These are phyloP conservation scores for Meloidogyne exigua DNA, from an alignment of 1,140 invertebrate genomes.

Conservation along the genomic window DNA sequence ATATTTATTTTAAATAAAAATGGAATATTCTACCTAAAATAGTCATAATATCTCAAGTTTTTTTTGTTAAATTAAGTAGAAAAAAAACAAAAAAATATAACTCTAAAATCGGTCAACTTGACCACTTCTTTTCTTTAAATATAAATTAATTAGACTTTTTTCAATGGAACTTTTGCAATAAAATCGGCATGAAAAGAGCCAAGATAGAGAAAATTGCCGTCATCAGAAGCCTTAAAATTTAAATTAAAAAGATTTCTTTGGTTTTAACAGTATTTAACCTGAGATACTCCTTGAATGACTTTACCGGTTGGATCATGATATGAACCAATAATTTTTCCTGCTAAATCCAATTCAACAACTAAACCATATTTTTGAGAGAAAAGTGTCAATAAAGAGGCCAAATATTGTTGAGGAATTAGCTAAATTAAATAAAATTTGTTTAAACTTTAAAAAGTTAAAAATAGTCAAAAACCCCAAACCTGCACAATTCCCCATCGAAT, in stretches of 20 bases:
- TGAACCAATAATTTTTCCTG: constrained; percentile 63
- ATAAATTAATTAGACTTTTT: constrained; percentile 16
- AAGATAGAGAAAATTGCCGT: constrained; percentile 42
- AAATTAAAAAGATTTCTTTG: not conserved
- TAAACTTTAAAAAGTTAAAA: constrained; percentile 19
- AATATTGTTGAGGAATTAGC: constrained; percentile 55
- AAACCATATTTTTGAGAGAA: constrained; percentile 64
- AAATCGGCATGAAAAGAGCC: constrained; percentile 58
- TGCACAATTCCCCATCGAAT: constrained; percentile 58
- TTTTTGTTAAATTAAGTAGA: too few species aligned
- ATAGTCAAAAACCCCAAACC: too few species aligned
- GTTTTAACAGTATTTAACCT: constrained; percentile 57
- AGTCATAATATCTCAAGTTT: too few species aligned
- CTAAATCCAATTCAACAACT: constrained; percentile 63
- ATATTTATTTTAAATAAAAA: too few species aligned
- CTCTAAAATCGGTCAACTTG: not conserved
- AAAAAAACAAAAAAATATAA: not conserved
- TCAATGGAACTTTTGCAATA: constrained; percentile 51
- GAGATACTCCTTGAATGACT: constrained; percentile 61
- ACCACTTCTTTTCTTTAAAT: too few species aligned
- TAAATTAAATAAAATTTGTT: constrained; percentile 31
- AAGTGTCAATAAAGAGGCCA: constrained; percentile 55
- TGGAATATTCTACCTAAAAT: too few species aligned
- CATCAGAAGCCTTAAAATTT: constrained; percentile 45
- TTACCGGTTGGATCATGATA: constrained; percentile 64